A percentile compares a stretch with the other conserved stretches of the same genome.
Evolutionary conservation across 2,797 vertebrate genomes (phyloP).

Genomic region (Pangasius macronema): DNA sequence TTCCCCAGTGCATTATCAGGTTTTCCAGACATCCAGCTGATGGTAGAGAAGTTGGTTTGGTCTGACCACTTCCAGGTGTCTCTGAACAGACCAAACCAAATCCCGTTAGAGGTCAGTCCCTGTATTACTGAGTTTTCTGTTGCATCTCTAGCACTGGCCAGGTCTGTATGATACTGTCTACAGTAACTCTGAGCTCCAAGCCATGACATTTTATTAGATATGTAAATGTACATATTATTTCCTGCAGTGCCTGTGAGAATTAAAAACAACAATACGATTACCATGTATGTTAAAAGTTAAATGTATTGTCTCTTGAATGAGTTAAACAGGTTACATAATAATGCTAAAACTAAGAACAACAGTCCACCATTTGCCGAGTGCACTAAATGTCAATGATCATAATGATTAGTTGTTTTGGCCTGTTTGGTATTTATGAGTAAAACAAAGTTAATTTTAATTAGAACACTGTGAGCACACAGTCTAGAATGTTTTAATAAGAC

Average conservation of each 20-base stretch:
- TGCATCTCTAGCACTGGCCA: neutral
- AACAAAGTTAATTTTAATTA: neutral
- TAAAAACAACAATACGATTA: neutral
- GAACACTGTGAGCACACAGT: neutral
- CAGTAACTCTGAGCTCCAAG: neutral
- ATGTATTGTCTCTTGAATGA: neutral
- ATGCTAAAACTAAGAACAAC: neutral
- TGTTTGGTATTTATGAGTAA: neutral
- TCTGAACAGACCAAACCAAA: neutral
- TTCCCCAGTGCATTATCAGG: neutral
- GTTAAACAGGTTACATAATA: neutral
- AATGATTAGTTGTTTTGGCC: neutral
- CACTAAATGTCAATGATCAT: neutral
- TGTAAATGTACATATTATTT: neutral
- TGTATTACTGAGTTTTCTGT: neutral
- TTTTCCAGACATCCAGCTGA: neutral
- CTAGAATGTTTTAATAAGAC: neutral
- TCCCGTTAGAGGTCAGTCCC: neutral
- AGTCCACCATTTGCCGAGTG: neutral
- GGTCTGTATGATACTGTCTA: neutral
- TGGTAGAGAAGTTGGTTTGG: neutral
- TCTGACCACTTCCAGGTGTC: neutral
- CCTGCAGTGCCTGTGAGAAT: neutral
- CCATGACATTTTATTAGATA: neutral
- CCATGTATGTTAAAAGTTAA: neutral